Evolutionary conservation across 2,888 invertebrate genomes (phyloP), one percentile per base, ranked within the genome.

Genomic region (Hirtodrosophila cameraria): DNA sequence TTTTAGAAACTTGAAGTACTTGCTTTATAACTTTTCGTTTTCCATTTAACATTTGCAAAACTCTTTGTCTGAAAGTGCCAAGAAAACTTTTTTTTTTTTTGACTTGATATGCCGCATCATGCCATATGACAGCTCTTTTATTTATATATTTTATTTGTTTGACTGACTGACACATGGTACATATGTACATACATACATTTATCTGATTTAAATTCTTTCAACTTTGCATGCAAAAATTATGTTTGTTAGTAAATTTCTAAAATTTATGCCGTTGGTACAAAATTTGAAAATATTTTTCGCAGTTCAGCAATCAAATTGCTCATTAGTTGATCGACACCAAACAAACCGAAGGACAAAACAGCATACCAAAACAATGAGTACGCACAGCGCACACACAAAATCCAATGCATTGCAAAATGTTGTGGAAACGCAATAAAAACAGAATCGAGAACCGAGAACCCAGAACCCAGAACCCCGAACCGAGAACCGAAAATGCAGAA

Each of bases 401-500:
- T 55, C 53, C 62, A 77, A 59, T 78, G 65, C 53, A 68, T 38
- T 55, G 41, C 49, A 46, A 75, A 80, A 68, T 76, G 62, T 58
- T 65, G 64, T 79, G 72, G 45, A 79, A 81, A 79, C 59, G 76
- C 77, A 82, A 75, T 79, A 69, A 75, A 75, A 75, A 54, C 61
- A 65, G 42, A 16, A 13, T 53, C 27, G 42, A 63, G 36, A 61
- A 33, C 70, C 66, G n/a, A 48, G 16, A n/a, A n/a, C n/a, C n/a
- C n/a, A n/a, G n/a, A n/a, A n/a, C n/a, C n/a, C n/a, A n/a, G n/a
- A n/a, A n/a, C n/a, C n/a, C n/a, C n/a, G n/a, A n/a, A n/a, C n/a
- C n/a, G n/a, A n/a, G n/a, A n/a, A n/a, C n/a, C n/a, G n/a, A n/a
- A n/a, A n/a, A n/a, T n/a, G n/a, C n/a, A n/a, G n/a, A n/a, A n/a